Evolutionary conservation across 2,797 vertebrate genomes (phyloP).

Genomic region (Pangasius larnaudii): DNA sequence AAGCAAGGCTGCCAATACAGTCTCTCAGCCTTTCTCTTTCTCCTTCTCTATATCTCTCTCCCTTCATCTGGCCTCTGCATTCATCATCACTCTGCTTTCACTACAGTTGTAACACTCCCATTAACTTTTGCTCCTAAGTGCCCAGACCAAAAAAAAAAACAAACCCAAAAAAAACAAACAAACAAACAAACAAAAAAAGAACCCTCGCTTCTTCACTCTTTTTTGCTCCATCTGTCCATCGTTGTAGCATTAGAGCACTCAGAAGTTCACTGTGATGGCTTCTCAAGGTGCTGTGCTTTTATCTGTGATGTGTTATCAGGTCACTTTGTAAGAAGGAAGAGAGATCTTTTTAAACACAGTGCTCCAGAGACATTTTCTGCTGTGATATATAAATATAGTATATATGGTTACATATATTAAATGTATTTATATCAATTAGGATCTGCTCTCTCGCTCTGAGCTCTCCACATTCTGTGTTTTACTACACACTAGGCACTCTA

Average conservation of each 20-base stretch:
- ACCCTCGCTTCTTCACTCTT: neutral
- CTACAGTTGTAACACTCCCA: constrained; percentile 13
- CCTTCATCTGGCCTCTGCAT: neutral
- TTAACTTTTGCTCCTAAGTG: constrained; percentile 7
- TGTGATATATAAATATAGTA: neutral
- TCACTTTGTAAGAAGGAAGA: neutral
- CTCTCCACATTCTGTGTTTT: neutral
- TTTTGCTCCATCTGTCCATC: neutral
- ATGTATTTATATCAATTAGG: neutral
- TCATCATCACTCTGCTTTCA: neutral
- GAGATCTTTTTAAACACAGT: neutral
- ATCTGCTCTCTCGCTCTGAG: neutral
- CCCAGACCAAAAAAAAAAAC: neutral
- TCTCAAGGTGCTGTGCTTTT: neutral
- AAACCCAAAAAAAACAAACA: neutral
- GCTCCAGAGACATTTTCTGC: neutral
- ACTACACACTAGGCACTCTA: neutral
- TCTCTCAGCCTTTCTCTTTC: neutral
- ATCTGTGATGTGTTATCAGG: neutral
- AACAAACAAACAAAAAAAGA: no score
- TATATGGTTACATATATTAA: neutral
- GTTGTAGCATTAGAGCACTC: neutral
- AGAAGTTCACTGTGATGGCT: neutral
- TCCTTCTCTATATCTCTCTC: neutral
- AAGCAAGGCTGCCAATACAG: neutral